Conservation (phyloP, 2,888 invertebrate species). For the Pemphredon lugubris region DNA sequence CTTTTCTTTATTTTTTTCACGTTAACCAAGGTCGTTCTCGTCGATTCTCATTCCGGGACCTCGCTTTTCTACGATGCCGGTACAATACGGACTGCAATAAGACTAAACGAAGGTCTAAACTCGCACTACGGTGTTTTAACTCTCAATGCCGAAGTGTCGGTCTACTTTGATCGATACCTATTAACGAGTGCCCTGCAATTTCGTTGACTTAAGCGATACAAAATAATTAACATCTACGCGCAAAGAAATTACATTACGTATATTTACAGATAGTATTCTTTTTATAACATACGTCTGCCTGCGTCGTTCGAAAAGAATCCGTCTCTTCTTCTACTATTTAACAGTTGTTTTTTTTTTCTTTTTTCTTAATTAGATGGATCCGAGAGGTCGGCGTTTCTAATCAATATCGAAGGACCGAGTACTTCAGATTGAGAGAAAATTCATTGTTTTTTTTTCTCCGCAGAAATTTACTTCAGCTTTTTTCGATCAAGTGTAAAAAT, state of each 20-base stretch:
- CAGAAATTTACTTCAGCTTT: constrained; percentile 40
- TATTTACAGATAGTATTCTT: not conserved
- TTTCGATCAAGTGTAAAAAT: constrained; percentile 58
- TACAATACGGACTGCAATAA: constrained; percentile 43
- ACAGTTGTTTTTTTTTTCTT: not conserved
- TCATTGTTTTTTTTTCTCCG: constrained; percentile 47
- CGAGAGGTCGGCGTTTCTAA: too few species aligned
- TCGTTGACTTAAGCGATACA: constrained; percentile 7
- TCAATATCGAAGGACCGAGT: constrained; percentile 22
- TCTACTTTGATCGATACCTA: constrained; percentile 11
- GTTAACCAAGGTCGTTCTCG: constrained; percentile 5
- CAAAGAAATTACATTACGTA: not conserved
- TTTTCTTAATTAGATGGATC: not conserved
- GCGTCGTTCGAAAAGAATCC: not conserved
- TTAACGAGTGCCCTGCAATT: not conserved
- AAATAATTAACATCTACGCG: constrained; percentile 12
- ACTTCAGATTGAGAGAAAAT: constrained; percentile 52
- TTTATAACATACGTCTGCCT: not conserved
- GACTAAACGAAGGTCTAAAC: constrained; percentile 58
- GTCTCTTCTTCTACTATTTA: not conserved
- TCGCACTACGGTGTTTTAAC: constrained; percentile 21
- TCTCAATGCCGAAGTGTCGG: constrained; percentile 1
- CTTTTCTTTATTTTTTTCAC: not conserved
- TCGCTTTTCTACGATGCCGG: constrained; percentile 69
- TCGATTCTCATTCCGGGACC: constrained; percentile 28